Conservation (phyloP, 2,888 invertebrate genomes). For the Hoplodrina blanda region DNA sequence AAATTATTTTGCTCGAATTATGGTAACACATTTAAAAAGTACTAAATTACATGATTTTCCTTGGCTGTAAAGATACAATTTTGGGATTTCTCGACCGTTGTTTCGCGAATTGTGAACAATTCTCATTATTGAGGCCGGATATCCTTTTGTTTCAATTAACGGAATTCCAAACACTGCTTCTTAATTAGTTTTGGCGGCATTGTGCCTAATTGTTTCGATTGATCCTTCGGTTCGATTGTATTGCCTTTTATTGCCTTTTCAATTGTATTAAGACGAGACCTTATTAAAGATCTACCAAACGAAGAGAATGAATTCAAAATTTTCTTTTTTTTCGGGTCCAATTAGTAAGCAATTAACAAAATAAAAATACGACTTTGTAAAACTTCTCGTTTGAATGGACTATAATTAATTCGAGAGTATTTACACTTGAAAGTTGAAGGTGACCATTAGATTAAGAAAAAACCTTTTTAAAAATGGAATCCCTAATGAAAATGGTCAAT, state of each 20-base stretch:
- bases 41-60: slow-evolving; percentile 32
- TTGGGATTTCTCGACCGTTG: slow-evolving; percentile 24
- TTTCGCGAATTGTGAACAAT: slow-evolving; percentile 37
- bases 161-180: slow-evolving; percentile 40
- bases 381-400: slow-evolving; percentile 8
- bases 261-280: slow-evolving; percentile 7
- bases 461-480: not conserved
- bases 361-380: slow-evolving; percentile 9
- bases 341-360: slow-evolving; percentile 6
- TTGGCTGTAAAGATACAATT: slow-evolving; percentile 30
- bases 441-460: slow-evolving; percentile 9
- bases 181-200: slow-evolving; percentile 46
- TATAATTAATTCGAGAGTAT: slow-evolving; percentile 15
- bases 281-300: slow-evolving; percentile 14
- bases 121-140: slow-evolving; percentile 37
- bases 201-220: slow-evolving; percentile 48
- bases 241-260: slow-evolving; percentile 17
- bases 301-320: slow-evolving; percentile 10
- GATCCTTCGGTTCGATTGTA: slow-evolving; percentile 34
- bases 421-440: not conserved
- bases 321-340: not conserved
- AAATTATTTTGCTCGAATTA: slow-evolving; percentile 42
- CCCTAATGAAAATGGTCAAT: not conserved
- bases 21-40: slow-evolving; percentile 19
- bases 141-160: slow-evolving; percentile 56